Evolutionary conservation across 1,140 invertebrate species (phyloP).

Genomic region (Dinoponera quadriceps): DNA sequence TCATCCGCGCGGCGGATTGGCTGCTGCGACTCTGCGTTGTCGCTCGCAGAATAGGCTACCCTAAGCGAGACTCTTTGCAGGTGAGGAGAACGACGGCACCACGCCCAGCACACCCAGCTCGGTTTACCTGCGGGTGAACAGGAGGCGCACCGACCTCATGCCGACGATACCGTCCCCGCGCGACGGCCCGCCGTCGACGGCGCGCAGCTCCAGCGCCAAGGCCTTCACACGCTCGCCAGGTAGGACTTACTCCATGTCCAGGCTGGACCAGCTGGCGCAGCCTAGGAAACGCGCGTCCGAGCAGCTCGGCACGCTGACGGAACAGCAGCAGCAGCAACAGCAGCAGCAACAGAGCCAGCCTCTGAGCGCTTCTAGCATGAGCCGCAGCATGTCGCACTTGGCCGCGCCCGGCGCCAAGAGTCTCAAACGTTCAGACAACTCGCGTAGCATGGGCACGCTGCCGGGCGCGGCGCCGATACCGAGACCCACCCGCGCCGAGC

Average conservation of each 20-base stretch:
- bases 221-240: slow-evolving; percentile 90
- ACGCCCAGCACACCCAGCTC: slow-evolving; percentile 84
- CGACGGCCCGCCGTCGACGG: slow-evolving; percentile 85
- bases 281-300: slow-evolving; percentile 88
- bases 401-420: slow-evolving; percentile 83
- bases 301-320: slow-evolving; percentile 85
- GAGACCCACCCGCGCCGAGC: slow-evolving; percentile 86
- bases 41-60: slow-evolving; percentile 69
- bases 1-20: slow-evolving; percentile 28
- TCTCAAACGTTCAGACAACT: slow-evolving; percentile 84
- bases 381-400: slow-evolving; percentile 90
- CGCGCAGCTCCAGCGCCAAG: slow-evolving; percentile 86
- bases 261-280: slow-evolving; percentile 93
- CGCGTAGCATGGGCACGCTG: slow-evolving; percentile 86
- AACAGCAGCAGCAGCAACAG: slow-evolving; percentile 68
- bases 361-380: slow-evolving; percentile 86
- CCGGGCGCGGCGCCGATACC: slow-evolving; percentile 83
- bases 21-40: slow-evolving; percentile 6
- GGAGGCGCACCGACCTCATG: slow-evolving; percentile 95
- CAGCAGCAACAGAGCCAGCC: slow-evolving; percentile 78
- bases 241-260: slow-evolving; percentile 96
- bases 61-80: slow-evolving; percentile 82
- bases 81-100: slow-evolving; percentile 86
- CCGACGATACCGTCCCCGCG: slow-evolving; percentile 93
- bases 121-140: slow-evolving; percentile 90